Evolutionary conservation across 2,113 vertebrate genomes (phyloP).

Genomic region (Taxidea taxus): DNA sequence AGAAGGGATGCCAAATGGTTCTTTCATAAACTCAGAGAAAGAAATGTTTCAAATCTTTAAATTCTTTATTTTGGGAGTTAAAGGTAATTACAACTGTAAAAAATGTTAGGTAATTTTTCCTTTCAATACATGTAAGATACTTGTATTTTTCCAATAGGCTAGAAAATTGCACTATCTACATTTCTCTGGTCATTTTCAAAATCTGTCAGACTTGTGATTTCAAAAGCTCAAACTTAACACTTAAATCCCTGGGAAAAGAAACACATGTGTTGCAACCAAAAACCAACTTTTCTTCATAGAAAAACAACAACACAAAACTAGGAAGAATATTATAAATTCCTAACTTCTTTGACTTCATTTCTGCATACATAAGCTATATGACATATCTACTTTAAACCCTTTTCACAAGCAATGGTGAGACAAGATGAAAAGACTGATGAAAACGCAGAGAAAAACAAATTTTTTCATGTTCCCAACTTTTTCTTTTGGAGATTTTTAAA

Average conservation of each 20-base stretch:
- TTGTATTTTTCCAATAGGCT: not conserved
- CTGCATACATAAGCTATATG: not conserved
- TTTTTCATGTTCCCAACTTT: not conserved
- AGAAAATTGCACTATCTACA: not conserved
- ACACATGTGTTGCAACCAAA: not conserved
- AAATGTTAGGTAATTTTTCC: not conserved
- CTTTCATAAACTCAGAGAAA: slow-evolving; percentile 12
- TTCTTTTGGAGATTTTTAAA: slow-evolving; percentile 14
- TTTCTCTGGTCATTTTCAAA: not conserved
- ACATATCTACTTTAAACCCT: not conserved
- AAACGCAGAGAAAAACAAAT: not conserved
- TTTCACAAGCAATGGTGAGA: not conserved
- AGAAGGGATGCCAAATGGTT: not conserved
- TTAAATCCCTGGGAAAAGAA: not conserved
- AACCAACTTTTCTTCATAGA: not conserved
- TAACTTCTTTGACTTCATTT: not conserved
- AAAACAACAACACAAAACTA: not conserved
- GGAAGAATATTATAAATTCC: not conserved
- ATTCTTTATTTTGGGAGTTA: not conserved
- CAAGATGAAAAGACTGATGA: not conserved
- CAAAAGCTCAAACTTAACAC: not conserved
- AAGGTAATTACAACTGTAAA: not conserved
- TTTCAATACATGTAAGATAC: not conserved
- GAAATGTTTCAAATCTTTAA: not conserved
- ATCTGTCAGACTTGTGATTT: not conserved